A percentile compares a stretch with the other conserved stretches of the same genome.
Conservation (phyloP, 2,888 invertebrate genomes). For the Macrophya annulata region DNA sequence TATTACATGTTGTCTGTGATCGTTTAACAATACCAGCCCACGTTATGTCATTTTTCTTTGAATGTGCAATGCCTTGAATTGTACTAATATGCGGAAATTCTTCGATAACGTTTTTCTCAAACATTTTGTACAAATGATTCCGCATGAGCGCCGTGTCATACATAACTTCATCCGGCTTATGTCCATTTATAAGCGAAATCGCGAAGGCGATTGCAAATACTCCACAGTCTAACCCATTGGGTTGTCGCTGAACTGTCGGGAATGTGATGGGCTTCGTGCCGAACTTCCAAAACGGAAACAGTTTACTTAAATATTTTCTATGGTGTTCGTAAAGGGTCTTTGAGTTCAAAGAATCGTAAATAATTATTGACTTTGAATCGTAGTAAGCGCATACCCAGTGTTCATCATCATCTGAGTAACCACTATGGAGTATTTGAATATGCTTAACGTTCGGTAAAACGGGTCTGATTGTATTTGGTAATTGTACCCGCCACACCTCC, state of each 20-base stretch:
- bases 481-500: constrained; percentile 47
- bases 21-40: not conserved
- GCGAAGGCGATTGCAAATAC: constrained; percentile 58
- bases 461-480: constrained; percentile 54
- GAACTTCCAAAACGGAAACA: constrained; percentile 54
- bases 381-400: constrained; percentile 60
- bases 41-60: not conserved
- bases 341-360: constrained; percentile 57
- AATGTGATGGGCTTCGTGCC: constrained; percentile 53
- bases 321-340: constrained; percentile 55
- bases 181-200: constrained; percentile 44
- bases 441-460: constrained; percentile 55
- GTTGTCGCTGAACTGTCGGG: constrained; percentile 55
- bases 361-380: constrained; percentile 52
- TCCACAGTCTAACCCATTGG: constrained; percentile 56
- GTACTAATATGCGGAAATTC: constrained; percentile 49
- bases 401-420: not conserved
- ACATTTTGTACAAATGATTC: constrained; percentile 55
- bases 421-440: constrained; percentile 60
- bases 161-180: constrained; percentile 39
- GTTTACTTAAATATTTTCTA: constrained; percentile 46
- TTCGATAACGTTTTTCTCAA: constrained; percentile 34
- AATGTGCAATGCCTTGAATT: not conserved
- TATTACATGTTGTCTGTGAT: not conserved
- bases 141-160: constrained; percentile 56